These are phyloP conservation scores for Cyprinodon diabolis DNA, from an alignment of 2,797 vertebrate genomes.

Conservation along the genomic window DNA sequence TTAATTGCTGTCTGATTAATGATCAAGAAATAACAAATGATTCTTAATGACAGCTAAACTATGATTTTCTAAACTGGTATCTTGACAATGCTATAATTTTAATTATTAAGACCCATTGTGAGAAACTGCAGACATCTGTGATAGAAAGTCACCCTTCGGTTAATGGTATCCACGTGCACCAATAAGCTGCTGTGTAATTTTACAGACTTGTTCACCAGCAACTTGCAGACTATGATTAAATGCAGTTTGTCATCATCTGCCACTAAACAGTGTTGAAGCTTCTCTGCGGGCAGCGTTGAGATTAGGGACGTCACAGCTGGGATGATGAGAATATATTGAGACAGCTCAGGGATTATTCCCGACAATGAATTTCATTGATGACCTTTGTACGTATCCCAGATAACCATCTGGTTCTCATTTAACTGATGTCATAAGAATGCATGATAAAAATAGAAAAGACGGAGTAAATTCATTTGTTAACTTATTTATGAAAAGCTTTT, in stretches of 20 bases:
- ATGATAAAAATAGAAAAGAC: not conserved
- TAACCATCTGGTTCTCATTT: not conserved
- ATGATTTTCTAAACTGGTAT: no score
- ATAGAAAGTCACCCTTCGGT: not conserved
- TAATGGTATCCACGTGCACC: not conserved
- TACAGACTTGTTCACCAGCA: not conserved
- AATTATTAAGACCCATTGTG: not conserved
- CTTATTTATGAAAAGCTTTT: not conserved
- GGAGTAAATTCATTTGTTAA: not conserved
- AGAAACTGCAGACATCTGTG: not conserved
- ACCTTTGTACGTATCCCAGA: conserved; percentile 20
- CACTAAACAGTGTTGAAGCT: conserved; percentile 15
- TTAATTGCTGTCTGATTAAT: not conserved
- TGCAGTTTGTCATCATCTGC: conserved; percentile 26
- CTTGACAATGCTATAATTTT: no score
- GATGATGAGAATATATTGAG: conserved; percentile 50
- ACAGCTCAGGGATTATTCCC: conserved; percentile 52
- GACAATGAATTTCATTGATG: conserved; percentile 53
- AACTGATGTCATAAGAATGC: not conserved
- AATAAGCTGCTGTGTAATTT: not conserved
- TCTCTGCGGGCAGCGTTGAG: conserved; percentile 47
- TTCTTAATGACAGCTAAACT: no score
- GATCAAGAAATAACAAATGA: not conserved
- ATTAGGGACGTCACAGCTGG: conserved; percentile 75
- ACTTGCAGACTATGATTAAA: conserved; percentile 7